Percentiles rank a stretch among this genome's conserved stretches.
Evolutionary conservation across 2,888 invertebrate genomes (phyloP).

Genomic region (Eilema sororculum): DNA sequence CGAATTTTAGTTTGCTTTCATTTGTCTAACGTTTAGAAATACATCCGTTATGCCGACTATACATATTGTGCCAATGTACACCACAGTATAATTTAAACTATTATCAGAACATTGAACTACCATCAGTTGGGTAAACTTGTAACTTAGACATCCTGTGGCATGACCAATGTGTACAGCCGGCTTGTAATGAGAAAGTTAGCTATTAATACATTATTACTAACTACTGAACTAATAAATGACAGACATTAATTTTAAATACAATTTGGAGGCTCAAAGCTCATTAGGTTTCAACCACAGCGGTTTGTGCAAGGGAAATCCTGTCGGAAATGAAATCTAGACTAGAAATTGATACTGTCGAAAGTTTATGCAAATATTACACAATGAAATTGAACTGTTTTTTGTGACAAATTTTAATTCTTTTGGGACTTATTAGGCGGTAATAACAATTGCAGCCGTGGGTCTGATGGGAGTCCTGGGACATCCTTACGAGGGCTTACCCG

Average conservation of each 20-base stretch:
- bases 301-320: not conserved
- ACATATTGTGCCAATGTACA: not conserved
- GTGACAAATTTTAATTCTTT: not conserved
- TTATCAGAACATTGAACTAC: conserved; percentile 2
- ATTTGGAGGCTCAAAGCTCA: not conserved
- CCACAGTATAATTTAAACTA: not conserved
- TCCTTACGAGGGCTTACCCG: too few relatives aligned
- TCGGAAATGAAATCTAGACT: not conserved
- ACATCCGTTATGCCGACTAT: not conserved
- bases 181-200: not conserved
- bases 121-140: not conserved
- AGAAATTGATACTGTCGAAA: not conserved
- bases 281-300: not conserved
- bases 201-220: not conserved
- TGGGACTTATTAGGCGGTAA: too few relatives aligned
- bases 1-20: conserved; percentile 8
- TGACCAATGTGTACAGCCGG: not conserved
- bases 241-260: conserved; percentile 1
- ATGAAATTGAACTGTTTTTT: not conserved
- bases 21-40: not conserved
- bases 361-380: not conserved
- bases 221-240: not conserved
- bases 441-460: too few relatives aligned
- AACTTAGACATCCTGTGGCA: not conserved
- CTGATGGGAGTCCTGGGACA: too few relatives aligned